Evolutionary conservation across 2,113 vertebrate genomes (phyloP).

Genomic region (Danio rerio): GRCz12tu NC_133185.1:7797501-7798000

Average conservation of each 20-base stretch:
- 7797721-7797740: constrained; percentile 1
- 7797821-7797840: constrained; percentile 24
- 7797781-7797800: neutral
- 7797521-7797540: constrained; percentile 55
- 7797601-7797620: constrained; percentile 9
- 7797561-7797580: neutral
- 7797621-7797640: constrained; percentile 1
- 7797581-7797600: neutral
- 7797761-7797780: neutral
- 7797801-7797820: neutral
- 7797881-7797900: constrained; percentile 54
- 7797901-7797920: neutral
- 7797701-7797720: constrained; percentile 1
- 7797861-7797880: constrained; percentile 59
- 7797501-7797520: constrained; percentile 46
- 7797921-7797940: constrained; percentile 44
- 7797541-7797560: constrained; percentile 51
- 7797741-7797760: neutral
- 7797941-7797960: constrained; percentile 45
- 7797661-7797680: neutral
- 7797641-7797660: neutral
- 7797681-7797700: neutral
- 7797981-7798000: constrained; percentile 31
- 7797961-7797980: constrained; percentile 53
- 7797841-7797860: constrained; percentile 54